Percentiles rank a stretch among this genome's conserved stretches.
Evolutionary conservation across 2,797 vertebrate species (phyloP).

Genomic region (Bovichtus variegatus): DNA sequence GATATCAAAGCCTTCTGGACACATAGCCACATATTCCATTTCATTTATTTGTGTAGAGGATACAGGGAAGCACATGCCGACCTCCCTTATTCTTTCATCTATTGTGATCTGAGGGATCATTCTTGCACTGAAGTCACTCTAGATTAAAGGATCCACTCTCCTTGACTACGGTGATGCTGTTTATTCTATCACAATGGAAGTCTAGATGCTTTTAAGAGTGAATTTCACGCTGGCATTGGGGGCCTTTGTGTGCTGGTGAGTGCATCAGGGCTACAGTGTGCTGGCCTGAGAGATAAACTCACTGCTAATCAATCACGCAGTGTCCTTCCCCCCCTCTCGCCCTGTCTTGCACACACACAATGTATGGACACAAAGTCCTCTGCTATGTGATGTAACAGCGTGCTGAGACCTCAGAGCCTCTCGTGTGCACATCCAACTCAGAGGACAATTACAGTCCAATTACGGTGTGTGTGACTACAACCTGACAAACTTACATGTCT

Average conservation of each 20-base stretch:
- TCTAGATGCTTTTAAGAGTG: conserved; percentile 65
- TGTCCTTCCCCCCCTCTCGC: conserved; percentile 28
- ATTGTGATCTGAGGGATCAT: conserved; percentile 68
- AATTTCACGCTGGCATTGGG: conserved; percentile 66
- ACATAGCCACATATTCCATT: conserved; percentile 52
- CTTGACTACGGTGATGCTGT: conserved; percentile 63
- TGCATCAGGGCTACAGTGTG: conserved; percentile 61
- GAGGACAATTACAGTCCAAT: conserved; percentile 44
- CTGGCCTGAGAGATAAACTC: conserved; percentile 76
- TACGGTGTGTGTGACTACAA: conserved; percentile 25
- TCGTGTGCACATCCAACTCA: conserved; percentile 59
- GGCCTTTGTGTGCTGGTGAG: conserved; percentile 67
- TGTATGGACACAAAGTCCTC: conserved; percentile 15
- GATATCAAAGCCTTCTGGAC: conserved; percentile 44
- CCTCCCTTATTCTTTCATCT: conserved; percentile 71
- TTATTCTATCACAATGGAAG: conserved; percentile 72
- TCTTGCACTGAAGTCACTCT: conserved; percentile 54
- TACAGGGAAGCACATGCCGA: conserved; percentile 38
- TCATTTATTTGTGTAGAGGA: conserved; percentile 47
- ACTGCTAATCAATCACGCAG: conserved; percentile 76
- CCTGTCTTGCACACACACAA: not conserved
- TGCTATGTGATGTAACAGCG: conserved; percentile 21
- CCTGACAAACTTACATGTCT: conserved; percentile 31
- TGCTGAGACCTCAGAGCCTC: conserved; percentile 26
- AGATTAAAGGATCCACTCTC: conserved; percentile 75